These are phyloP conservation scores for Lasioglossum leucozonium DNA, from an alignment of 2,888 invertebrate genomes.

Conservation along the genomic window DNA sequence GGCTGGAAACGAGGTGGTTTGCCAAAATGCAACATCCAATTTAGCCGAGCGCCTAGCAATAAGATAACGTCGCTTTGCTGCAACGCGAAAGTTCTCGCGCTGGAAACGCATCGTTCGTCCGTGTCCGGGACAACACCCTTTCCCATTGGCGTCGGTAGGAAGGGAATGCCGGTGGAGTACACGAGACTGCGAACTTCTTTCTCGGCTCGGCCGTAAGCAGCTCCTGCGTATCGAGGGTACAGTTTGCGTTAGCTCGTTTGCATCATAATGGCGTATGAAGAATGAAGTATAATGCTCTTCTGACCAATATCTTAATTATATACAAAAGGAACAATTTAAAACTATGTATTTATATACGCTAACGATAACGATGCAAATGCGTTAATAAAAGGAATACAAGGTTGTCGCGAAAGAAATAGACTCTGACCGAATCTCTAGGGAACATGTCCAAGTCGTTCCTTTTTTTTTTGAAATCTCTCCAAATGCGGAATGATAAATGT, in stretches of 20 bases:
- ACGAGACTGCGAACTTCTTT: slow-evolving; percentile 89
- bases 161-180: slow-evolving; percentile 91
- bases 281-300: not conserved
- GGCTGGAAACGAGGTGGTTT: slow-evolving; percentile 92
- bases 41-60: slow-evolving; percentile 95
- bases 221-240: slow-evolving; percentile 86
- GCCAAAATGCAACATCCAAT: slow-evolving; percentile 99
- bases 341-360: no score
- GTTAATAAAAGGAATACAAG: not conserved
- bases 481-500: not conserved
- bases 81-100: slow-evolving; percentile 94
- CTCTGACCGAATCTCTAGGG: not conserved
- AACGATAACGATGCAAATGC: not conserved
- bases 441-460: no score
- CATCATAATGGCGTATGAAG: not conserved
- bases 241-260: not conserved
- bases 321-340: no score
- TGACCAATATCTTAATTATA: no score
- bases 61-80: slow-evolving; percentile 95
- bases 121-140: slow-evolving; percentile 92
- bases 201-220: slow-evolving; percentile 93
- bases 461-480: not conserved
- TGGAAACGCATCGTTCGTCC: slow-evolving; percentile 91
- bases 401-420: not conserved
- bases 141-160: slow-evolving; percentile 98